Evolutionary conservation across 2,113 vertebrate species (phyloP).

Genomic region (Dipodomys merriami): DNA sequence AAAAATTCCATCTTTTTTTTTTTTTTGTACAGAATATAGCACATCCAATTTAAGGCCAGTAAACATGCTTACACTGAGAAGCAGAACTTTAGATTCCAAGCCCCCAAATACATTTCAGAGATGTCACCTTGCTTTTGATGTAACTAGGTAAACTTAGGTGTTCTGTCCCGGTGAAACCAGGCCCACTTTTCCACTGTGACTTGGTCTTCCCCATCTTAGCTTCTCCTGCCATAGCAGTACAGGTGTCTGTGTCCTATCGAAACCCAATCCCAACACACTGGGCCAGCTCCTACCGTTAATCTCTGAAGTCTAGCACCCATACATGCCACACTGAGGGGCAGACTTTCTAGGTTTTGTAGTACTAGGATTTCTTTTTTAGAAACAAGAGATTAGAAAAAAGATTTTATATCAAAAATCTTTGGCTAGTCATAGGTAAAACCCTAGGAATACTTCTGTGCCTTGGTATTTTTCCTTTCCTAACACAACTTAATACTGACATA

Average conservation of each 20-base stretch:
- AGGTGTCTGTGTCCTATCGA: neutral
- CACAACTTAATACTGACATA: neutral
- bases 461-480: neutral
- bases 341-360: neutral
- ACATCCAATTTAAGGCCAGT: constrained; percentile 55
- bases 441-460: neutral
- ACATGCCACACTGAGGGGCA: no score
- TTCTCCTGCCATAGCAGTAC: neutral
- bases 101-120: constrained; percentile 27
- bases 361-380: neutral
- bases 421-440: neutral
- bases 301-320: neutral
- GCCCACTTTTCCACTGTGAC: neutral
- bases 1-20: constrained; percentile 64
- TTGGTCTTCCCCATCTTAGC: neutral
- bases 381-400: neutral
- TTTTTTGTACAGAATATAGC: constrained; percentile 47
- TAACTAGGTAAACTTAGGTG: constrained; percentile 10
- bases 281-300: neutral
- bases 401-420: neutral
- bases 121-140: constrained; percentile 40
- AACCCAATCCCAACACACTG: neutral
- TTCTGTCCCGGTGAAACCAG: neutral
- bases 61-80: constrained; percentile 50
- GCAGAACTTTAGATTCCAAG: constrained; percentile 31